A percentile compares a stretch with the other conserved stretches of the same genome.
Evolutionary conservation across 1,140 invertebrate genomes (phyloP).

Genomic region (Meloidogyne floridensis): DNA sequence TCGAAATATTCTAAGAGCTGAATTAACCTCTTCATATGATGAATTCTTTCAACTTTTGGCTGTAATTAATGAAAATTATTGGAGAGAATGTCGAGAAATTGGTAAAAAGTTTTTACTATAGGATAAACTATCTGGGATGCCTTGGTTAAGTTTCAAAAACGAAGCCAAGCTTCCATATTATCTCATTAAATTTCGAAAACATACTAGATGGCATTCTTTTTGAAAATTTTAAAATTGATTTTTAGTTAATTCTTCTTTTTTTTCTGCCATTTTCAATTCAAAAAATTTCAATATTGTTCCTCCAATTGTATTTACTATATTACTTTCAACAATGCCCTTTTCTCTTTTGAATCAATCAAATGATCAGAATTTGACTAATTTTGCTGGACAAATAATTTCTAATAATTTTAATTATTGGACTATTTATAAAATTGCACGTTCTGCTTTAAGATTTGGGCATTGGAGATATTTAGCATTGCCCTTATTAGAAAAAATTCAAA

Average conservation of each 20-base stretch:
- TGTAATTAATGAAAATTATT: conserved; percentile 18
- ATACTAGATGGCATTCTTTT: neutral
- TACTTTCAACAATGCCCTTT: conserved; percentile 14
- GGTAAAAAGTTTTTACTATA: neutral
- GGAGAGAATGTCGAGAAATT: conserved; percentile 15
- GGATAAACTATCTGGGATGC: too few species aligned
- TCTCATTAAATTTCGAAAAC: too few species aligned
- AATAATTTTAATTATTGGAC: conserved; percentile 22
- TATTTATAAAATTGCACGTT: conserved; percentile 18
- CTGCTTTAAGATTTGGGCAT: conserved; percentile 25
- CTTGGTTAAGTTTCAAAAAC: too few species aligned
- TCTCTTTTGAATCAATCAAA: conserved; percentile 3
- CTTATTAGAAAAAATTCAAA: conserved; percentile 19
- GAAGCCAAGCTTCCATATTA: too few species aligned
- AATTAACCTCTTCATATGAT: neutral
- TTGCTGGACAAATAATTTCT: neutral
- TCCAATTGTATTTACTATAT: conserved; percentile 11
- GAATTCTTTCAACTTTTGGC: conserved; percentile 26
- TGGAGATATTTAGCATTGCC: conserved; percentile 26
- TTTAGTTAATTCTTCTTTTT: neutral
- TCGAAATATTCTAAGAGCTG: neutral
- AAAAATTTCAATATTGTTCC: conserved; percentile 2
- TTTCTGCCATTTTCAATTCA: conserved; percentile 5
- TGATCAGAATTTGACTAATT: neutral
- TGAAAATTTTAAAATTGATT: neutral